These are phyloP conservation scores for Python bivittatus DNA, from an alignment of 2,113 vertebrate genomes.

Conservation along the genomic window DNA sequence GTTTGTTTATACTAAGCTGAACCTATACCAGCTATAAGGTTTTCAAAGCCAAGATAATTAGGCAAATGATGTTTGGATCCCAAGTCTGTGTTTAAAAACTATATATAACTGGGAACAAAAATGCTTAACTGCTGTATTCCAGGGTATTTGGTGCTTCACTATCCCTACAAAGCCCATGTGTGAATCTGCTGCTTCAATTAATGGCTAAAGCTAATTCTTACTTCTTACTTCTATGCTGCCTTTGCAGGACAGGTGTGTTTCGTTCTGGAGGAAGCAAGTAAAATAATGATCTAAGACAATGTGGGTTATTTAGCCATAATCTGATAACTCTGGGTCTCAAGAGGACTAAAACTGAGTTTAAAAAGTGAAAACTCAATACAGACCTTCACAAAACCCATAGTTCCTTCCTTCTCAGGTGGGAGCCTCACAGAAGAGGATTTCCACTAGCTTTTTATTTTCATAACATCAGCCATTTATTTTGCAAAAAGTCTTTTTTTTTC, in stretches of 20 bases:
- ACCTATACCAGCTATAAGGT: background rate
- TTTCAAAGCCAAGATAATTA: no score
- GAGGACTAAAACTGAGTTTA: background rate
- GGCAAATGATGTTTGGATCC: background rate
- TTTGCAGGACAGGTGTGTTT: background rate
- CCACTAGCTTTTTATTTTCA: background rate
- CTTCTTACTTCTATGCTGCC: background rate
- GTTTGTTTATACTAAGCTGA: background rate
- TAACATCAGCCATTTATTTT: background rate
- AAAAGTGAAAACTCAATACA: background rate
- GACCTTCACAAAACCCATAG: background rate
- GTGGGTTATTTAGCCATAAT: background rate
- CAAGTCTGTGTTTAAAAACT: background rate
- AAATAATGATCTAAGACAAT: background rate
- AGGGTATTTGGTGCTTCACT: background rate
- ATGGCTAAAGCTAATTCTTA: background rate
- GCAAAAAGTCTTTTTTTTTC: background rate
- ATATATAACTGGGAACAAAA: background rate
- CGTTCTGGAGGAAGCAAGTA: background rate
- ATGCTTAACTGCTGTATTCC: background rate
- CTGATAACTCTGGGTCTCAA: background rate
- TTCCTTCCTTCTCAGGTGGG: background rate
- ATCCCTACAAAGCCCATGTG: background rate
- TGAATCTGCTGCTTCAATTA: background rate
- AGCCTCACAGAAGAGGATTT: background rate